Evolutionary conservation across 2,113 vertebrate genomes (phyloP).

Genomic region (Scomber colias): DNA sequence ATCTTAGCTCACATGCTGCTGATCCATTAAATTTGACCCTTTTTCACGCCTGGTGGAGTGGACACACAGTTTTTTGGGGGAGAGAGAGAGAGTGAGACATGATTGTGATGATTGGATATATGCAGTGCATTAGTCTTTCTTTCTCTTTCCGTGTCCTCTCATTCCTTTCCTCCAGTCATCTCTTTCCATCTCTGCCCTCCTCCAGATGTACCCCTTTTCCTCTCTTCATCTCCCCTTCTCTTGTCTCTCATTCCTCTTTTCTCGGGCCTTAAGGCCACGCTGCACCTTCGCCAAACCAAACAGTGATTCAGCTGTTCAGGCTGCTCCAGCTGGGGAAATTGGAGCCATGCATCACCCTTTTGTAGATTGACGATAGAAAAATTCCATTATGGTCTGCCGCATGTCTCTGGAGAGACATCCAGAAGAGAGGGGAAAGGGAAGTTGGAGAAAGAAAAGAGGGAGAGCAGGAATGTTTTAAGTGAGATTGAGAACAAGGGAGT

Average conservation of each 20-base stretch:
- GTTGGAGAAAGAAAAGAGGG: slow-evolving; percentile 40
- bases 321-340: slow-evolving; percentile 71
- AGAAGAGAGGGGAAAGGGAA: slow-evolving; percentile 41
- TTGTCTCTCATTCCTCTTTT: slow-evolving; percentile 10
- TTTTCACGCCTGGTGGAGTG: slow-evolving; percentile 14
- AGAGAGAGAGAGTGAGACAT: neutral
- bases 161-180: neutral
- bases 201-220: neutral
- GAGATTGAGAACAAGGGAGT: slow-evolving; percentile 58
- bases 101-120: neutral
- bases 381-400: slow-evolving; percentile 77
- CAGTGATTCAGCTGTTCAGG: slow-evolving; percentile 54
- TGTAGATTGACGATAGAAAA: slow-evolving; percentile 75
- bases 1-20: slow-evolving; percentile 22
- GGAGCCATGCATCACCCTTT: slow-evolving; percentile 76
- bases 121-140: neutral
- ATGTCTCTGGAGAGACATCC: slow-evolving; percentile 60
- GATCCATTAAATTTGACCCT: slow-evolving; percentile 25
- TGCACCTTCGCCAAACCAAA: slow-evolving; percentile 29
- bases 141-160: slow-evolving; percentile 6
- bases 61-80: neutral
- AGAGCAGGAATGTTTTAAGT: slow-evolving; percentile 58
- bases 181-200: neutral
- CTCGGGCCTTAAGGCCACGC: slow-evolving; percentile 29
- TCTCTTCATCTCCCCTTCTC: neutral